Percentiles rank a stretch among this genome's conserved stretches.
Evolutionary conservation across 2,888 invertebrate genomes (phyloP).

Genomic region (Lypha dubia): DNA sequence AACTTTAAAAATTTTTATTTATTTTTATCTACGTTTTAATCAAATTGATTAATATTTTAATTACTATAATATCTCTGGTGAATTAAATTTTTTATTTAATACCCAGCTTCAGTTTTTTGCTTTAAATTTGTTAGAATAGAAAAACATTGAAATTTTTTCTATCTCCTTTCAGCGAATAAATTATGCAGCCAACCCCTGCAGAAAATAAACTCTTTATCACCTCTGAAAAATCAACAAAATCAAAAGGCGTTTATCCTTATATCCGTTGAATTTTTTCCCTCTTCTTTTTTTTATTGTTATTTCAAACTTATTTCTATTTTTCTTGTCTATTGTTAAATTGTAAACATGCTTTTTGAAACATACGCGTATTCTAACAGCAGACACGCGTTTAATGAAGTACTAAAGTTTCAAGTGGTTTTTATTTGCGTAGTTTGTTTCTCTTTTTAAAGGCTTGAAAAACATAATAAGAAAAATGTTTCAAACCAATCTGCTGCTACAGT

Average conservation of each 20-base stretch:
- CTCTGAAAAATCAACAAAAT: constrained; percentile 6
- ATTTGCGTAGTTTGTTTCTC: constrained; percentile 26
- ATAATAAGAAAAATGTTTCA: constrained; percentile 4
- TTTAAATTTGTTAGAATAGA: too few species aligned
- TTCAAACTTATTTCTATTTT: constrained; percentile 45
- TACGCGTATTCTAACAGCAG: constrained; percentile 24
- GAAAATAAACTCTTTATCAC: constrained; percentile 24
- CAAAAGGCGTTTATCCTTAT: constrained; percentile 57
- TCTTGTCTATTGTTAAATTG: constrained; percentile 28
- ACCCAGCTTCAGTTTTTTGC: too few species aligned
- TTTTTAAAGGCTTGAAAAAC: not conserved
- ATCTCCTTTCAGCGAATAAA: too few species aligned
- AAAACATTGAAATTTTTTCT: too few species aligned
- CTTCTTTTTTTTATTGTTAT: constrained; percentile 35
- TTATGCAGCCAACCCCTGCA: not conserved
- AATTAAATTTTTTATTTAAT: too few species aligned
- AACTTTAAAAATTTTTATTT: too few species aligned
- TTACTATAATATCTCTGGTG: too few species aligned
- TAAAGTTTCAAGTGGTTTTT: constrained; percentile 73
- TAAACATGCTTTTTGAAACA: not conserved
- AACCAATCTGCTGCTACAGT: constrained; percentile 9
- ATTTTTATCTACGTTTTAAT: too few species aligned
- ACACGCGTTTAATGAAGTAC: constrained; percentile 81
- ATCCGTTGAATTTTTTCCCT: constrained; percentile 51
- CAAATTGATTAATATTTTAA: not conserved